phyloP scores from a whole-genome alignment of 2,888 invertebrate species.

The Osmoderma eremita region DNA sequence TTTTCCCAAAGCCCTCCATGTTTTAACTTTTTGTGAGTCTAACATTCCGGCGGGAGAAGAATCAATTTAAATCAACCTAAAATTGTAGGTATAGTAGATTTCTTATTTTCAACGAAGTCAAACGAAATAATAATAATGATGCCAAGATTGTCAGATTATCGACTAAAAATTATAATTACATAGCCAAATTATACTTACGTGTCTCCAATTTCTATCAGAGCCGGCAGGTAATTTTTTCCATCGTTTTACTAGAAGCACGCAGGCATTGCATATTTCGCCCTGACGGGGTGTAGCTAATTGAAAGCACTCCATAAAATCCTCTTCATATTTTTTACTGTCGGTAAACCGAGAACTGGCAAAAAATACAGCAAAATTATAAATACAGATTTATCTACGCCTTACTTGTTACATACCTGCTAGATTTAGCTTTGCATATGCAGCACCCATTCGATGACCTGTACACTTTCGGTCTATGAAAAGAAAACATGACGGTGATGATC shows the following conservation, averaged over 20 bases:
- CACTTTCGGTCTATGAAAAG: slow-evolving; percentile 87
- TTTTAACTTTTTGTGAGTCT: no score
- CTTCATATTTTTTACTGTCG: slow-evolving; percentile 84
- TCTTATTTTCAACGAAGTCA: neutral
- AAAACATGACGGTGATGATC: slow-evolving; percentile 72
- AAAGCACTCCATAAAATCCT: slow-evolving; percentile 83
- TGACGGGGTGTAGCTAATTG: slow-evolving; percentile 76
- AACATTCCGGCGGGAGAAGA: no score
- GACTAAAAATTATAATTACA: neutral
- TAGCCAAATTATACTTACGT: slow-evolving; percentile 70
- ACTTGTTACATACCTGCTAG: slow-evolving; percentile 70
- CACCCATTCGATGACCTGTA: slow-evolving; percentile 85
- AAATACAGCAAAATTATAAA: neutral
- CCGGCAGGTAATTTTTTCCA: slow-evolving; percentile 81
- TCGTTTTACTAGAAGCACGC: slow-evolving; percentile 83
- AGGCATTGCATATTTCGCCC: slow-evolving; percentile 89
- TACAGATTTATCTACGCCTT: neutral
- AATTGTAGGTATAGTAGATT: slow-evolving; percentile 16
- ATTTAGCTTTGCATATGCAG: slow-evolving; percentile 88
- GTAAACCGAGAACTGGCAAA: slow-evolving; percentile 79
- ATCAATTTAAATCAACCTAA: no score
- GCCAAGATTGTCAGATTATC: neutral
- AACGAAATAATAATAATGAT: neutral
- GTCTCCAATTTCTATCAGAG: slow-evolving; percentile 79
- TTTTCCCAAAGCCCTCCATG: slow-evolving; percentile 14